Percentiles rank a stretch among this genome's conserved stretches.
Conservation (phyloP, 53 echinoderm and acorn worm genomes). For the Patiria pectinifera region DNA sequence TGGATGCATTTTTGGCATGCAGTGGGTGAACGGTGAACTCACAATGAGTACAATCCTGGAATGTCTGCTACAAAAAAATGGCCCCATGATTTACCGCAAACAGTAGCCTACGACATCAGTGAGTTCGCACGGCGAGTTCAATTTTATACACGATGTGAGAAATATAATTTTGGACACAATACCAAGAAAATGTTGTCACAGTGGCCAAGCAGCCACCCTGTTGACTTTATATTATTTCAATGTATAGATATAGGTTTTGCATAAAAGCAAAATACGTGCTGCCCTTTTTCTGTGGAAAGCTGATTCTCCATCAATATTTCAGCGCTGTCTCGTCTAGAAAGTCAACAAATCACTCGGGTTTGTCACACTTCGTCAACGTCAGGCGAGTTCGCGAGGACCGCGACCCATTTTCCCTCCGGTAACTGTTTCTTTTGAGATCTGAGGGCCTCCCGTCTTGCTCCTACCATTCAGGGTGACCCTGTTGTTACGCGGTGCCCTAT, state of each 20-base stretch:
- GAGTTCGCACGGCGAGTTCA: background rate
- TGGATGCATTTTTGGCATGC: background rate
- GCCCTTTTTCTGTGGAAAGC: background rate
- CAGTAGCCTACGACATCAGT: background rate
- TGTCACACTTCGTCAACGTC: slow-evolving; percentile 42
- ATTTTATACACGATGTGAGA: background rate
- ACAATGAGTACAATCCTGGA: background rate
- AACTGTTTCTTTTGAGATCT: background rate
- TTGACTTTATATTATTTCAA: background rate
- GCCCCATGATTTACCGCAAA: background rate
- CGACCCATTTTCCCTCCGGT: slow-evolving; percentile 5
- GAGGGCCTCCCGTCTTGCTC: background rate
- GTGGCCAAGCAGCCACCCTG: background rate
- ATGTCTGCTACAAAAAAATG: background rate
- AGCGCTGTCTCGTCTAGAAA: slow-evolving; percentile 30
- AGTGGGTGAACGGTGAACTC: background rate
- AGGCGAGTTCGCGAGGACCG: background rate
- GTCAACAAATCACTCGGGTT: slow-evolving; percentile 42
- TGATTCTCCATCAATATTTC: background rate
- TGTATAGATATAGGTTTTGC: background rate
- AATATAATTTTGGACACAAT: background rate
- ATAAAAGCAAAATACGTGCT: background rate
- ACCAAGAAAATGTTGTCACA: no score
- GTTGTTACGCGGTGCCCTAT: background rate
- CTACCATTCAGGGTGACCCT: background rate